A percentile compares a stretch with the other conserved stretches of the same genome.
phyloP scores from a whole-genome alignment of 1,140 invertebrate species.

The Euwallacea fornicatus region DNA sequence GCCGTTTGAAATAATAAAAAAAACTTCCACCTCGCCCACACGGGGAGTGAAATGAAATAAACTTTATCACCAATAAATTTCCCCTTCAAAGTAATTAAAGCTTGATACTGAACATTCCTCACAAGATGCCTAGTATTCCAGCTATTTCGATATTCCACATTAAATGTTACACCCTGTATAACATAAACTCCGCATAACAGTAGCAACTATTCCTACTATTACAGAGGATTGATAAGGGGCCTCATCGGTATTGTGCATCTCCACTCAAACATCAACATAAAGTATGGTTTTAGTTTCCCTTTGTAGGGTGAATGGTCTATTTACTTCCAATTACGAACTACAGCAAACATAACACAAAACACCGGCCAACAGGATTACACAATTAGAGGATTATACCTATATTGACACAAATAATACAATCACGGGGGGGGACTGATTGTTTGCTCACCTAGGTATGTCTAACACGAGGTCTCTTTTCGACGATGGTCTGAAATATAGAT shows the following conservation, averaged over 20 bases:
- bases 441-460: constrained; percentile 35
- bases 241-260: not conserved
- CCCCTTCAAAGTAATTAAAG: no score
- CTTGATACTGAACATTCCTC: no score
- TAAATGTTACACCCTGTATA: no score
- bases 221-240: no score
- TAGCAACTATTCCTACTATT: no score
- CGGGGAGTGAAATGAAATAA: no score
- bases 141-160: no score
- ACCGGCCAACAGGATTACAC: constrained; percentile 8
- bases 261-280: not conserved
- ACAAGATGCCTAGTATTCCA: no score
- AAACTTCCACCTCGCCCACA: no score
- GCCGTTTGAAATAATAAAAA: no score
- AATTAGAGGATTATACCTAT: constrained; percentile 5
- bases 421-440: not conserved
- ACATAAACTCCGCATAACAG: no score
- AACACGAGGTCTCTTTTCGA: constrained; percentile 24
- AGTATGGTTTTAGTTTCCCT: constrained; percentile 1
- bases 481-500: constrained; percentile 29
- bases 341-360: constrained; percentile 7
- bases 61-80: no score
- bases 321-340: not conserved
- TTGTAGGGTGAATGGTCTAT: not conserved
- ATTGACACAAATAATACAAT: constrained; percentile 8